A percentile compares a stretch with the other conserved stretches of the same genome.
Conservation (phyloP, 1,140 invertebrate genomes). For the Eupristina koningsbergeri region DNA sequence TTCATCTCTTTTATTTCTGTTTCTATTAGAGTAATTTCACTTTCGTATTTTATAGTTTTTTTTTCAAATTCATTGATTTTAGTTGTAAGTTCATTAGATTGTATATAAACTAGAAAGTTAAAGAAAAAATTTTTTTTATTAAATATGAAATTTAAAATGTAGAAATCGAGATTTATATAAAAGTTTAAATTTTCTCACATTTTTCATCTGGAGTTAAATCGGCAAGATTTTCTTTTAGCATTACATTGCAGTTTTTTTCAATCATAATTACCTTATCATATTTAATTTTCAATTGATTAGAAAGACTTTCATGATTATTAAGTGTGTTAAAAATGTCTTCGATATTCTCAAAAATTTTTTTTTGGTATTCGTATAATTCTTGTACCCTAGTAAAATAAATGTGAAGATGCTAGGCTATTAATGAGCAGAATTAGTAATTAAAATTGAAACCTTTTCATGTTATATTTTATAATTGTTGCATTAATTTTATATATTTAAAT, state of each 20-base stretch:
- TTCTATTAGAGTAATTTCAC: constrained; percentile 13
- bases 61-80: constrained; percentile 31
- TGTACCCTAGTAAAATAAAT: constrained; percentile 28
- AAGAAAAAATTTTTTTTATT: not conserved
- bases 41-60: constrained; percentile 16
- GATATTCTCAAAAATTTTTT: constrained; percentile 39
- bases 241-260: constrained; percentile 26
- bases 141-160: constrained; percentile 8
- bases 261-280: constrained; percentile 16
- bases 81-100: constrained; percentile 27
- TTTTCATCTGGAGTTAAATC: constrained; percentile 31
- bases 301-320: not conserved
- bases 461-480: not conserved
- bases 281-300: constrained; percentile 11
- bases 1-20: constrained; percentile 12
- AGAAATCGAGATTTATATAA: not conserved
- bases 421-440: too few relatives aligned
- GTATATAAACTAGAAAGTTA: not conserved
- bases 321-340: constrained; percentile 35
- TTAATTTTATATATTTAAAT: not conserved
- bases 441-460: not conserved
- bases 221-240: constrained; percentile 24
- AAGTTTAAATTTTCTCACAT: constrained; percentile 27
- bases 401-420: too few relatives aligned
- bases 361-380: constrained; percentile 46